Base-by-base conservation (phyloP, 2,888 invertebrate species). In the Leucoptera coffeella region DNA sequence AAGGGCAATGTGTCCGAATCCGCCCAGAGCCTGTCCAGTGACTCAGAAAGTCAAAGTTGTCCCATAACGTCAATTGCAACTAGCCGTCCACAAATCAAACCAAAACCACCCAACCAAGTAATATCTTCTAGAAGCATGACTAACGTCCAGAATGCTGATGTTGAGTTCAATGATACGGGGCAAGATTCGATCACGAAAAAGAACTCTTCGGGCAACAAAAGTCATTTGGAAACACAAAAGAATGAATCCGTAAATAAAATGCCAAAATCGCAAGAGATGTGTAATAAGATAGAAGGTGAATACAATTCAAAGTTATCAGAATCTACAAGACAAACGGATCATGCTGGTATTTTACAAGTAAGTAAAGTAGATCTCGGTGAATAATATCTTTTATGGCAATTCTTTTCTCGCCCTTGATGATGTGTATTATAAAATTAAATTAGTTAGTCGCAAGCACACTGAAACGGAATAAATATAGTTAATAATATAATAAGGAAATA, bases 21-120 rank as follows among this genome's bases (percentile, higher is more conserved):
- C 35, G 64, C 75, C 41, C 80, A 80, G 35, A 81, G 81, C 45
- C 47, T 82, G 14, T 79, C 79, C 36, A 78, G 78, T 22, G 80
- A 80, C 39, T 78, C 78, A 4, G 80, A 80, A 39, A 71, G 67
- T 28, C 65, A 72, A 35, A 73, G 73, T 37, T 73, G 62, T 45
- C 75, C 77, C 0, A 43, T 74, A 32, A 60, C 65, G 15, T 46
- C 26, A 3, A n/a, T n/a, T n/a, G 12, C 61, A 4, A 36, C 38
- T 26, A 59, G 73, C 32, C 69, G 75, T 38, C 75, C 77, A 38
- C n/a, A n/a, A n/a, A 43, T 57, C 27, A 77, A 74, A 57, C 49
- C 67, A 41, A 75, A 77, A 60, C 65, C 64, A 25, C 48, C 54
- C 15, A 52, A 51, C 30, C 56, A 41, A 30, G 75, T 78, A 29